Percentiles rank a stretch among this genome's conserved stretches.
Evolutionary conservation across 1,140 invertebrate genomes (phyloP).

Genomic region (Lepidurus arcticus): DNA sequence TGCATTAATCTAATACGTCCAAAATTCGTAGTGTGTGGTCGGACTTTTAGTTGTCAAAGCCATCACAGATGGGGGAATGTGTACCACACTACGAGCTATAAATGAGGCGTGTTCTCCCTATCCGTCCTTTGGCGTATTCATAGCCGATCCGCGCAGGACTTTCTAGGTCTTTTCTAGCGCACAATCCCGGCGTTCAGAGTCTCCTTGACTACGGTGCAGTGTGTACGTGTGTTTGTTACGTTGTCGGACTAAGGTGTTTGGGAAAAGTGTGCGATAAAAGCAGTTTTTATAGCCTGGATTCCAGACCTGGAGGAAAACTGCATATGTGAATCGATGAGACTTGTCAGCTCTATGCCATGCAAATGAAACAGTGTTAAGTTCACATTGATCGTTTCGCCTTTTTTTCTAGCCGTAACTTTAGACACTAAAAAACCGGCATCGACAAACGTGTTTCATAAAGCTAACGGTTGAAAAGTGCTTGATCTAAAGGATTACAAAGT

Average conservation of each 20-base stretch:
- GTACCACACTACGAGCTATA: neutral
- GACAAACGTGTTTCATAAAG: neutral
- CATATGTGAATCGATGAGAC: neutral
- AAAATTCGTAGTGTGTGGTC: neutral
- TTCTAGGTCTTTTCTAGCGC: neutral
- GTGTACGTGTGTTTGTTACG: neutral
- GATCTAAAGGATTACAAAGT: neutral
- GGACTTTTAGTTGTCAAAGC: neutral
- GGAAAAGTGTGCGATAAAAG: neutral
- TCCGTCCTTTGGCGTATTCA: neutral
- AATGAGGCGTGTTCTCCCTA: neutral
- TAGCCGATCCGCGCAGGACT: neutral
- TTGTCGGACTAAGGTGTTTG: neutral
- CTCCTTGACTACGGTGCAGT: neutral
- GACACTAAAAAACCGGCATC: no score
- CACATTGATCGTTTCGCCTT: neutral
- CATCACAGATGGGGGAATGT: conserved; percentile 6
- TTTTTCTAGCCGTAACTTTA: neutral
- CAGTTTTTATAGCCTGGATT: neutral
- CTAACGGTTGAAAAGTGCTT: neutral
- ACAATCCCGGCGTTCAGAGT: neutral
- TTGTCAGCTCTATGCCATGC: neutral
- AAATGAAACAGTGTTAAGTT: neutral
- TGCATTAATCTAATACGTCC: neutral
- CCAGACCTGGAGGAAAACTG: neutral